Evolutionary conservation across 2,888 invertebrate species (phyloP), one percentile per base, ranked within the genome.

Genomic region (Caenorhabditis sp.): DNA sequence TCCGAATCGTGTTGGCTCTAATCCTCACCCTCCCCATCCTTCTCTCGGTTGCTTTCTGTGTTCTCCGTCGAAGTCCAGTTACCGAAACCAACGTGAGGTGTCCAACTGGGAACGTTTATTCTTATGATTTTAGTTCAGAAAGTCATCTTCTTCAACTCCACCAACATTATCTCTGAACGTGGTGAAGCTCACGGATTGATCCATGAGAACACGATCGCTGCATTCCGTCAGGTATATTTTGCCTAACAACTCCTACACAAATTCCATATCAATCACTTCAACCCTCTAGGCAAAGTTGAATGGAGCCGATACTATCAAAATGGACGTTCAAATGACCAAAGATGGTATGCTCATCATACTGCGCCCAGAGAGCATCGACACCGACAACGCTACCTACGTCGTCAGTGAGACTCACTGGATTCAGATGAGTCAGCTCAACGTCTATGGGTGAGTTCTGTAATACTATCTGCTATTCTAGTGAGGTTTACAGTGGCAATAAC

Each of bases 241-340:
- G 41, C 22, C 14, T 1, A 31, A n/a, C n/a, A n/a, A n/a, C n/a
- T n/a, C n/a, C n/a, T n/a, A n/a, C n/a, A 44, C 51, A 19, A 10
- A 0, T 51, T 51, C 24, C 14, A 14, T 44, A n/a, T 51, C 4
- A 26, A 47, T 59, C 14, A 16, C 8, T n/a, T n/a, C n/a, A n/a
- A 38, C 3, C 6, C 22, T 31, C 26, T 2, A 73, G 75, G 74
- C 79, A 10, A 83, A 83, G 51, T 28, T 38, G 8, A 66, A 54
- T 35, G 83, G 83, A 41, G 83, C 74, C n/a, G 83, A 83, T 47
- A 75, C 80, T 1, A 83, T 83, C 31, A 47, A 63, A 54, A 75
- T 80, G 74, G 80, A 79, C 51, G 70, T 83, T 7, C 63, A 72
- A 12, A 83, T 83, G 75, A 83, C 83, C 1, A 80, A 61, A 58